Percentiles rank a stretch among this genome's conserved stretches.
These are phyloP conservation scores for Bothrops alternatus DNA, from an alignment of 2,797 vertebrate genomes.

Conservation along the genomic window DNA sequence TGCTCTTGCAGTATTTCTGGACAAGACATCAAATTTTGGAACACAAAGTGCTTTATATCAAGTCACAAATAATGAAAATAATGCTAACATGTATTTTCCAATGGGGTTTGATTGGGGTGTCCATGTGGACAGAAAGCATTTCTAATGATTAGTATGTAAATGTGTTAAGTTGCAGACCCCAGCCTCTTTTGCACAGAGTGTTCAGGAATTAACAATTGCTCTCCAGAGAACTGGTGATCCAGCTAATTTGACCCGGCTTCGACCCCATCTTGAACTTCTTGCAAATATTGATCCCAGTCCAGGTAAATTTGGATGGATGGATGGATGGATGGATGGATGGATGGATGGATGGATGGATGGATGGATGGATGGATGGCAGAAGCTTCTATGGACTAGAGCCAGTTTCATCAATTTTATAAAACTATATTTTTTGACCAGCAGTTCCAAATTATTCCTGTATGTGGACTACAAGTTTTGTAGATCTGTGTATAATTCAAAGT, in stretches of 20 bases:
- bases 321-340: not conserved
- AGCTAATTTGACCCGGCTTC: constrained; percentile 93
- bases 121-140: constrained; percentile 23
- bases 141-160: constrained; percentile 59
- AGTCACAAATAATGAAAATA: constrained; percentile 17
- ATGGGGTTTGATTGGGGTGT: not conserved
- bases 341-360: not conserved
- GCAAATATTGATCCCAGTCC: constrained; percentile 99
- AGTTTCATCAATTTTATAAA: not conserved
- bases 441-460: not conserved
- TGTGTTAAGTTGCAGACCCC: constrained; percentile 95
- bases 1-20: not conserved
- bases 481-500: not conserved
- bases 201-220: constrained; percentile 98
- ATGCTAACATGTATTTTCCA: not conserved
- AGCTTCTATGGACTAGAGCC: not conserved
- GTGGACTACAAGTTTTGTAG: not conserved
- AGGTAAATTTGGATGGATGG: constrained; percentile 72
- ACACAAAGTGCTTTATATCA: not conserved
- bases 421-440: not conserved
- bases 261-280: constrained; percentile 93
- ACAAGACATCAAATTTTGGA: not conserved
- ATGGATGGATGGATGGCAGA: not conserved
- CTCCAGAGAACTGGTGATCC: constrained; percentile 98
- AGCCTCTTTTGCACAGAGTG: constrained; percentile 98